Evolutionary conservation across 30 jellyfish, hydroid and myxozoan species (phyloP).

Genomic region (Hydractinia symbiolongicarpus): DNA sequence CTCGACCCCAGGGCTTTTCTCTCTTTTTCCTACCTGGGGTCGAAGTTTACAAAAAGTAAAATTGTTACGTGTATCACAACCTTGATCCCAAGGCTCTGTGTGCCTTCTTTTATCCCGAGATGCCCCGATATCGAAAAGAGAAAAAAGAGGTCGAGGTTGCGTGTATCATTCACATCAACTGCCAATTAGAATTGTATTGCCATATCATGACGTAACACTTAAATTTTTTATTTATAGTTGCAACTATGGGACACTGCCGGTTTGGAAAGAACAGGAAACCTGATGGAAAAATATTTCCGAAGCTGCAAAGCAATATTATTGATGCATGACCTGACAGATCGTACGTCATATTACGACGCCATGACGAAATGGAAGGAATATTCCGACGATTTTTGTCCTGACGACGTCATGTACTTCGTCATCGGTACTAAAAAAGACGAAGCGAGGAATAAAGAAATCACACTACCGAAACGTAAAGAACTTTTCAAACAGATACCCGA

Average conservation of each 20-base stretch:
- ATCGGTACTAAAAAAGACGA: conserved; percentile 1
- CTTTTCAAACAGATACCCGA: not conserved
- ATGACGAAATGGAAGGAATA: not conserved
- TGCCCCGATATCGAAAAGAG: too few species aligned
- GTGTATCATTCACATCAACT: too few species aligned
- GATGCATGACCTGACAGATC: not conserved
- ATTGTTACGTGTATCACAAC: too few species aligned
- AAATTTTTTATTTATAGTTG: not conserved
- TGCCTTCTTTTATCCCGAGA: too few species aligned
- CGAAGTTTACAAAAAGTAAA: too few species aligned
- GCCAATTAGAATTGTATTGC: too few species aligned
- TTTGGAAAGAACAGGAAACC: not conserved
- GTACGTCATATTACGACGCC: not conserved
- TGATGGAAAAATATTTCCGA: conserved; percentile 1
- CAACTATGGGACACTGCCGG: conserved; percentile 12
- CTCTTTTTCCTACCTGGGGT: too few species aligned
- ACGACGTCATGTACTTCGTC: not conserved
- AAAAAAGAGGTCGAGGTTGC: too few species aligned
- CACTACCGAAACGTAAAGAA: not conserved
- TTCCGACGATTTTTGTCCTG: not conserved
- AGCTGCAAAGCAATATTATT: not conserved
- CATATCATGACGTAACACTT: too few species aligned
- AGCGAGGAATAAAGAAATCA: not conserved
- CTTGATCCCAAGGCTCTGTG: too few species aligned
- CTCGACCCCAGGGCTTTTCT: too few species aligned